Percentiles rank a stretch among this genome's conserved stretches.
Conservation (phyloP, 2,113 vertebrate species). For the Ochotona curzoniae region DNA sequence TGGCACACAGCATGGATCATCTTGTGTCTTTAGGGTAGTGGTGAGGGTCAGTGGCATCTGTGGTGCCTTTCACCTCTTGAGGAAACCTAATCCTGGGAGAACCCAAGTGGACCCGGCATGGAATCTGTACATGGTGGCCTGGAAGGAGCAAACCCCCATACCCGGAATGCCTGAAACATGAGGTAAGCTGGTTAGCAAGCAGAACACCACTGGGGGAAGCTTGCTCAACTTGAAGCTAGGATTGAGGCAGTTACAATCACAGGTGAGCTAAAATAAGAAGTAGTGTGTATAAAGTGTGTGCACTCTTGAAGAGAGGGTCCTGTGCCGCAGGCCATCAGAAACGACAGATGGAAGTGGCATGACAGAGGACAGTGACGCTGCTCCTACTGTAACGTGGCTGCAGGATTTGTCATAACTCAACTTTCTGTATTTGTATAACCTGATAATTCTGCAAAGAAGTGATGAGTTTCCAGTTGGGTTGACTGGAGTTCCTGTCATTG, state of each 20-base stretch:
- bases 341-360: rapidly evolving
- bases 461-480: not conserved
- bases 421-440: not conserved
- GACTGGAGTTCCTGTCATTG: not conserved
- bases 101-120: not conserved
- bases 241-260: not conserved
- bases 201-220: not conserved
- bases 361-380: no score
- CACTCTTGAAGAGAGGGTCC: not conserved
- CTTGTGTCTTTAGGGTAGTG: rapidly evolving
- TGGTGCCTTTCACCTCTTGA: no score
- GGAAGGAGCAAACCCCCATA: not conserved
- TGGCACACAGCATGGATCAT: rapidly evolving
- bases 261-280: not conserved
- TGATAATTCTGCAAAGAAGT: not conserved
- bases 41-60: rapidly evolving
- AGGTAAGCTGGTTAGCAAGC: not conserved
- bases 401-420: not conserved
- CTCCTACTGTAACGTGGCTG: not conserved
- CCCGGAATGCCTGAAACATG: not conserved
- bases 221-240: not conserved
- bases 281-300: not conserved
- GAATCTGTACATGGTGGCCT: not conserved
- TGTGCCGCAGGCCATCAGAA: not conserved
- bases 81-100: not conserved